Conservation (phyloP, 2,888 invertebrate species). For the Fragum whitleyi region DNA sequence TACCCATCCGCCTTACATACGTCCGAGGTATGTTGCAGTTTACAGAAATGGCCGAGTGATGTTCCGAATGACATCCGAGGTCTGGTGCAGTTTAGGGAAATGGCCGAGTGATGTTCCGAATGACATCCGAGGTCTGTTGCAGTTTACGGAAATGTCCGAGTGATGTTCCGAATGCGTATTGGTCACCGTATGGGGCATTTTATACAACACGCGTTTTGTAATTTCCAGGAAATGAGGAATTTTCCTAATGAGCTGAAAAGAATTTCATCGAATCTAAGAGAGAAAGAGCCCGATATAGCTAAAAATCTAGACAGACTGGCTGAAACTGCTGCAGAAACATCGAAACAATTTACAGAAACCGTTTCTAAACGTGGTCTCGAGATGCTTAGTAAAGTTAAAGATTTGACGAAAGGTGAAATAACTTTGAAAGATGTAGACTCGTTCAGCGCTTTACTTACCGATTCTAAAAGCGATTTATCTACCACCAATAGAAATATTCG, state of each 20-base stretch:
- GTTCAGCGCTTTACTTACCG: neutral
- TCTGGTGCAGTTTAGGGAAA: no score
- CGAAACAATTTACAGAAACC: neutral
- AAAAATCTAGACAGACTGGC: neutral
- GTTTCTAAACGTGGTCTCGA: neutral
- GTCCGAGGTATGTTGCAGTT: no score
- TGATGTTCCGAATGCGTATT: no score
- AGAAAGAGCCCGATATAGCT: neutral
- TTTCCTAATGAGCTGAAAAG: neutral
- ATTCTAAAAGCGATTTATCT: neutral
- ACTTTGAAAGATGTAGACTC: neutral
- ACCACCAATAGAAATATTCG: neutral
- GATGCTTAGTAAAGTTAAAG: neutral
- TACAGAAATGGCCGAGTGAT: no score
- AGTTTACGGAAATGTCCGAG: no score
- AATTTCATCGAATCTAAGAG: neutral
- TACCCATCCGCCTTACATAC: no score
- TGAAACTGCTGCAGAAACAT: neutral
- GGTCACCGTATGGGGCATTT: no score
- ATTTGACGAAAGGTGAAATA: neutral
- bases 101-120: no score
- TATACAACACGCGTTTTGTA: no score
- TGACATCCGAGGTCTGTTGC: no score
- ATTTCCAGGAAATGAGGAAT: neutral
- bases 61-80: no score